Conservation (phyloP, 2,113 vertebrate genomes). For the Heterotis niloticus region DNA sequence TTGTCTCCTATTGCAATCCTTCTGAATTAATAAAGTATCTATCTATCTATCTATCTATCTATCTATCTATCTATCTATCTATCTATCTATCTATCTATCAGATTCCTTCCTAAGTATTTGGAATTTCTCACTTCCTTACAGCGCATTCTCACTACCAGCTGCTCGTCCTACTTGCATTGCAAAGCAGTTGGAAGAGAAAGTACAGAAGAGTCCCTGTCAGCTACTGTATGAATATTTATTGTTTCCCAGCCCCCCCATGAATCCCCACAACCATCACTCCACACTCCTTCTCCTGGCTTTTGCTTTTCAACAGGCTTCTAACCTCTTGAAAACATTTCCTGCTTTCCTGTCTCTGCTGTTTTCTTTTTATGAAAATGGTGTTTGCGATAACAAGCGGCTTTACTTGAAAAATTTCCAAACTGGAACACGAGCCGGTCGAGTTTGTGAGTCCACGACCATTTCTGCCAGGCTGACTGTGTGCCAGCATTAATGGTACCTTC, state of each 20-base stretch:
- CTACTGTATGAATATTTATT: constrained; percentile 43
- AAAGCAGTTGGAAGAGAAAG: constrained; percentile 27
- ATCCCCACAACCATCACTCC: not conserved
- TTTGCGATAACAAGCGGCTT: no score
- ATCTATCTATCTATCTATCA: not conserved
- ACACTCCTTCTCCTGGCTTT: not conserved
- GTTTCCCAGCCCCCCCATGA: constrained; percentile 1
- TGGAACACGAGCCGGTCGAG: no score
- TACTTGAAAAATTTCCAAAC: no score
- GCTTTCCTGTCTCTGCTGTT: not conserved
- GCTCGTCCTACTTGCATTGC: constrained; percentile 34
- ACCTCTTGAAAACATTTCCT: not conserved
- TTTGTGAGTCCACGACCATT: no score
- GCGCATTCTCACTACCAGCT: constrained; percentile 6
- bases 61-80: no score
- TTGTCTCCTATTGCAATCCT: no score
- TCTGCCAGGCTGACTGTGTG: no score
- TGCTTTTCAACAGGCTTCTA: not conserved
- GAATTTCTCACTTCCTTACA: not conserved
- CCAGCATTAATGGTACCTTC: no score
- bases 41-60: no score
- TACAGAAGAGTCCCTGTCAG: constrained; percentile 36
- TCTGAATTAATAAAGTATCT: no score
- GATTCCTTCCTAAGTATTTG: not conserved
- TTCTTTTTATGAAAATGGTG: no score